Evolutionary conservation across 2,888 invertebrate species (phyloP), one percentile per base, ranked within the genome.

Genomic region (Ichneumoninae sp.): DNA sequence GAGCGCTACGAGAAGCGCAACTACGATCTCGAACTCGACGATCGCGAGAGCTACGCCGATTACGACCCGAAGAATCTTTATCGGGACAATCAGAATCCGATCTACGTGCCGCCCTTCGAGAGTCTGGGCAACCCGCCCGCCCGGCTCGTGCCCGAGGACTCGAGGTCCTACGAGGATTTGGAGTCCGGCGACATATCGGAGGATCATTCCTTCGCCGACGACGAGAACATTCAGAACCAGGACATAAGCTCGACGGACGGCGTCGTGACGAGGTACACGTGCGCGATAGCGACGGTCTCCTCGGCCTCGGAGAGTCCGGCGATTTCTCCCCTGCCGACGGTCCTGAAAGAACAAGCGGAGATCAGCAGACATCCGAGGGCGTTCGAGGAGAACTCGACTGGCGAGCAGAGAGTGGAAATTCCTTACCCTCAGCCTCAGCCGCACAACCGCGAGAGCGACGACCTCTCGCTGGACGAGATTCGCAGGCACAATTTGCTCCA

Each of bases 401-500:
- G 52, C 3, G 52, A 54, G 16, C 30, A 16, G 30, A 63, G 33
- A 63, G 16, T 7, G 16, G 33, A 63, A 33, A 33, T 63, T 63
- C 63, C 63, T 16, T 63, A 63, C n/a, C 30, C 30, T 63, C 52
- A 69, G 33, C 19, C 10, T 19, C 54, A 71, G 84, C 77, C 1
- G 54, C 52, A 54, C 26, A 30, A 22, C 10, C 22, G 22, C 50
- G 76, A 63, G 26, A 70, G 22, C 69, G 74, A 80, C n/a, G 74
- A 78, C 57, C 22, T 40, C 16, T 54, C 89, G 83, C 10, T 82
- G 19, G 90, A 91, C 13, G 92, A 92, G 60, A 91, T 93, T 13
- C 91, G 91, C 50, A 89, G 93, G 8, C 93, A 93, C 83, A 93
- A 94, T 77, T 76, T 92, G 80, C 81, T 93, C 8, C 93, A 93